Conservation (phyloP, 2,888 invertebrate genomes). For the Dendrolimus pini region DNA sequence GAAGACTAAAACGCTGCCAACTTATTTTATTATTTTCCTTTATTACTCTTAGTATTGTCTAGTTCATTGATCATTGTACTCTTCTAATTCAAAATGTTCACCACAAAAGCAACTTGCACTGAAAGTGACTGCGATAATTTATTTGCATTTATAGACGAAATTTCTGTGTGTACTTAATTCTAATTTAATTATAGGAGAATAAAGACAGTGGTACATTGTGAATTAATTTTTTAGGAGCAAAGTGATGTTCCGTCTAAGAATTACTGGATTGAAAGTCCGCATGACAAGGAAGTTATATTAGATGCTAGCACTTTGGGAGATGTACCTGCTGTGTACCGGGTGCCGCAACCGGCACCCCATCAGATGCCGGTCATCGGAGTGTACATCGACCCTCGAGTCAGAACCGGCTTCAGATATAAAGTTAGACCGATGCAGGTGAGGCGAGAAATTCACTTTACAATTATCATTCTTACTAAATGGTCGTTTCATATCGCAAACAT, state of each 20-base stretch:
- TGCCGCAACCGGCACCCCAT: slow-evolving; percentile 76
- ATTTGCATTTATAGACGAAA: slow-evolving; percentile 13
- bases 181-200: background rate
- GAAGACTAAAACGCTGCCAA: slow-evolving; percentile 31
- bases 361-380: slow-evolving; percentile 84
- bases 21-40: slow-evolving; percentile 25
- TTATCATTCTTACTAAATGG: slow-evolving; percentile 24
- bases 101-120: slow-evolving; percentile 11
- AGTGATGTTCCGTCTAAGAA: slow-evolving; percentile 41
- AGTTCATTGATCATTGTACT: slow-evolving; percentile 31
- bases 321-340: slow-evolving; percentile 79
- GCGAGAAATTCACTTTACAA: slow-evolving; percentile 38
- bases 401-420: slow-evolving; percentile 85
- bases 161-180: slow-evolving; percentile 1
- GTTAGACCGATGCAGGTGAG: slow-evolving; percentile 80
- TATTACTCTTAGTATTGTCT: slow-evolving; percentile 27
- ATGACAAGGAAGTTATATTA: slow-evolving; percentile 57
- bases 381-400: slow-evolving; percentile 82
- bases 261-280: slow-evolving; percentile 42
- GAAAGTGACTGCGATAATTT: slow-evolving; percentile 7
- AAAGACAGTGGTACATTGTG: slow-evolving; percentile 6
- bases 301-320: slow-evolving; percentile 80
- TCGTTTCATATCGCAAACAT: slow-evolving; percentile 30
- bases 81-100: slow-evolving; percentile 19
- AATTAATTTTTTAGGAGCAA: slow-evolving; percentile 41